Conservation (phyloP, 2,113 vertebrate genomes). For the Phrynocephalus versicolor region DNA sequence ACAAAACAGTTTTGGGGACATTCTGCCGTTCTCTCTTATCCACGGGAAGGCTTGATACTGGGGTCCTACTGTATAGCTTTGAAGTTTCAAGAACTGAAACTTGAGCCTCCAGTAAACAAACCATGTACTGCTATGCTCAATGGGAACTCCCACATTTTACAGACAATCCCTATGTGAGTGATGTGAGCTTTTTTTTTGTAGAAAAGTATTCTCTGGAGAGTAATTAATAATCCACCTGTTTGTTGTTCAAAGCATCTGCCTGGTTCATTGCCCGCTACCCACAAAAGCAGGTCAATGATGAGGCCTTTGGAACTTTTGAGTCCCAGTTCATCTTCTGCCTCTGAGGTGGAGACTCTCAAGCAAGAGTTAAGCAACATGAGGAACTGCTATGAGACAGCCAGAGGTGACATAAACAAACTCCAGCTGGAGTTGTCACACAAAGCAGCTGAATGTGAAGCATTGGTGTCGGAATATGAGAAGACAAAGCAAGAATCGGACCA, state of each 20-base stretch:
- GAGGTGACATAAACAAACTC: conserved; percentile 80
- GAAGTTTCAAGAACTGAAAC: neutral
- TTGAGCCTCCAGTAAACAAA: neutral
- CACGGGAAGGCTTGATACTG: no score
- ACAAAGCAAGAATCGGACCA: conserved; percentile 86
- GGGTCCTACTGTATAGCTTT: neutral
- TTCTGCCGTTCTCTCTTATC: no score
- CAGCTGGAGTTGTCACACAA: conserved; percentile 84
- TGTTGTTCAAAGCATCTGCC: neutral
- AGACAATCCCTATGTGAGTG: no score
- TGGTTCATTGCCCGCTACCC: conserved; percentile 26
- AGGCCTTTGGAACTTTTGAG: conserved; percentile 81
- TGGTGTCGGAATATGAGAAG: conserved; percentile 79
- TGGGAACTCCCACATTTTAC: neutral
- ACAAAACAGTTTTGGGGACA: no score
- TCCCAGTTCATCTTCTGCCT: conserved; percentile 45
- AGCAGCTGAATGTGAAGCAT: conserved; percentile 81
- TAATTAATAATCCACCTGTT: neutral
- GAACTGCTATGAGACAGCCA: conserved; percentile 76
- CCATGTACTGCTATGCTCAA: neutral
- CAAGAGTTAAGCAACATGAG: conserved; percentile 81
- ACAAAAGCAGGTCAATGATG: conserved; percentile 78
- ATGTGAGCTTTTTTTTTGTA: no score
- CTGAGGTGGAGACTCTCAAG: conserved; percentile 78
- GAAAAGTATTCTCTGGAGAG: neutral